phyloP scores from a whole-genome alignment of 2,888 invertebrate species.

The Phalangium opilio region DNA sequence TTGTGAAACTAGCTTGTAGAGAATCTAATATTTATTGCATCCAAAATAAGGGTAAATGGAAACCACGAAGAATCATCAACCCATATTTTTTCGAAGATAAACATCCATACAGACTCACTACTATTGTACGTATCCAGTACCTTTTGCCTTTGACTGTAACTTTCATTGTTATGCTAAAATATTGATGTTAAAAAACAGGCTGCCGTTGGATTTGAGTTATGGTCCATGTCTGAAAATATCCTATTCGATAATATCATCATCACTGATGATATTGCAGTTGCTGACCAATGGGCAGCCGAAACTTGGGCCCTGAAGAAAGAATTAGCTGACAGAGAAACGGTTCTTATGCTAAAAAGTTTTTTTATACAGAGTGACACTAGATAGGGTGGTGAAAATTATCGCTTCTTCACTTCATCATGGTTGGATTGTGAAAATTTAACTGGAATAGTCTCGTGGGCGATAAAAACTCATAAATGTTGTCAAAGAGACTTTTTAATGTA shows the following conservation, averaged over 20 bases:
- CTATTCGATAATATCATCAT: slow-evolving; percentile 90
- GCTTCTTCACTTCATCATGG: too few relatives aligned
- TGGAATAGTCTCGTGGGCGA: too few relatives aligned
- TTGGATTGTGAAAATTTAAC: too few relatives aligned
- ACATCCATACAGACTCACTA: slow-evolving; percentile 72
- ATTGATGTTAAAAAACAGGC: slow-evolving; percentile 43
- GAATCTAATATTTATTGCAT: background rate
- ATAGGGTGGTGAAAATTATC: too few relatives aligned
- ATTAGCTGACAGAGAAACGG: slow-evolving; percentile 61
- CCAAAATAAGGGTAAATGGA: slow-evolving; percentile 36
- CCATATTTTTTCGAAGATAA: slow-evolving; percentile 84
- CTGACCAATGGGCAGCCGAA: slow-evolving; percentile 61
- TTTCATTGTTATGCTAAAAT: too few relatives aligned
- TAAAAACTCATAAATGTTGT: too few relatives aligned
- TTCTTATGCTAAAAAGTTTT: slow-evolving; percentile 38
- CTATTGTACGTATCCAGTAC: slow-evolving; percentile 66
- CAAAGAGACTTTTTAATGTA: too few relatives aligned
- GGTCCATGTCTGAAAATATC: slow-evolving; percentile 93
- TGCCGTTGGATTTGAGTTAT: slow-evolving; percentile 89
- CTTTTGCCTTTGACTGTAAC: background rate
- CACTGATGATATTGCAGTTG: slow-evolving; percentile 60
- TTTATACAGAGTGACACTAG: too few relatives aligned
- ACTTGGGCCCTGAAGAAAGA: slow-evolving; percentile 71
- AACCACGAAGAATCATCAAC: slow-evolving; percentile 61
- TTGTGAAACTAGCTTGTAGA: background rate